These are phyloP conservation scores for Pangasianodon hypophthalmus DNA, from an alignment of 2,113 vertebrate species.

Conservation along the genomic window DNA sequence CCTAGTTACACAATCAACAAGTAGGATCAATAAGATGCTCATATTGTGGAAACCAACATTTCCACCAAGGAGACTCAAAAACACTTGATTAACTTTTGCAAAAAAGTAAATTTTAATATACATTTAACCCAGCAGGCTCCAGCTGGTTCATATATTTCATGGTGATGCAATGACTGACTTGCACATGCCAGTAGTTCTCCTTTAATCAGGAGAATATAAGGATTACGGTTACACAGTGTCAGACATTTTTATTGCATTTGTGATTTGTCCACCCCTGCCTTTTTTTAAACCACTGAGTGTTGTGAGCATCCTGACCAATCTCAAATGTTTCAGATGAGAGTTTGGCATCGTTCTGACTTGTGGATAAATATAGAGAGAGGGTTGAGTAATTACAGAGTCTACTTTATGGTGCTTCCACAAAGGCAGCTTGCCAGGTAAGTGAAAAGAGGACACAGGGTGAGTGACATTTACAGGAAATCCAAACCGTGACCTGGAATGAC, in stretches of 20 bases:
- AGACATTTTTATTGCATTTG: neutral
- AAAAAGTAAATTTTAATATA: neutral
- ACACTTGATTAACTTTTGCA: neutral
- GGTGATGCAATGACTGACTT: neutral
- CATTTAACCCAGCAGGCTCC: neutral
- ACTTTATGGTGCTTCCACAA: neutral
- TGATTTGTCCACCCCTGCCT: neutral
- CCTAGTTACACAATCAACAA: no score
- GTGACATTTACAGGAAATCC: conserved; percentile 18
- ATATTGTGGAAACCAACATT: neutral
- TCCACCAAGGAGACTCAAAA: neutral
- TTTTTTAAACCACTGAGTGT: neutral
- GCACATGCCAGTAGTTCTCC: neutral
- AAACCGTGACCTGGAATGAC: conserved; percentile 9
- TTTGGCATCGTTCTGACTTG: neutral
- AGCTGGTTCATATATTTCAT: neutral
- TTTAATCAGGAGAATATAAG: neutral
- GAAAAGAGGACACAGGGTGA: neutral
- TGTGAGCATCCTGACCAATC: neutral
- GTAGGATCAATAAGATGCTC: neutral
- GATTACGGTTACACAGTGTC: neutral
- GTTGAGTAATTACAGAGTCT: conserved; percentile 41
- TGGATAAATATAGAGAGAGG: conserved; percentile 31
- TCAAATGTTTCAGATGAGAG: neutral
- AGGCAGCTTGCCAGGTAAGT: conserved; percentile 25